Evolutionary conservation across 2,888 invertebrate genomes (phyloP).

Genomic region (Scotopteryx bipunctaria): DNA sequence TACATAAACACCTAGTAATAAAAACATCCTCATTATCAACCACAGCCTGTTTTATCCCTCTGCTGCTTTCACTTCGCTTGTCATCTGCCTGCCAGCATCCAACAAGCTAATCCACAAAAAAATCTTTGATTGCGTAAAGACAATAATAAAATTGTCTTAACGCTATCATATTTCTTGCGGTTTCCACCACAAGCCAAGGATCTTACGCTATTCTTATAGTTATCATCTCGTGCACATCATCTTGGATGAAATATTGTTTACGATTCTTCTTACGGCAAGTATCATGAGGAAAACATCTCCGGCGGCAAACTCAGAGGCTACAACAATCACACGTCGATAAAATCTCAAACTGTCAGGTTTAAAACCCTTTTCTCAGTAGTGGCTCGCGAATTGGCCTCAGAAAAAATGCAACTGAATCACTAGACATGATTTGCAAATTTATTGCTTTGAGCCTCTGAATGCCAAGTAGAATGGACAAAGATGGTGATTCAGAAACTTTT

Average conservation of each 20-base stretch:
- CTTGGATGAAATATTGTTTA: constrained; percentile 4
- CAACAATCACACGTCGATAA: constrained; percentile 52
- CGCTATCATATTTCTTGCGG: constrained; percentile 9
- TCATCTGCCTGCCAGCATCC: too few species aligned
- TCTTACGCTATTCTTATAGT: constrained; percentile 2
- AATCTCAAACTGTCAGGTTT: constrained; percentile 52
- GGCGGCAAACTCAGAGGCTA: constrained; percentile 39
- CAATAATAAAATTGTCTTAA: constrained; percentile 1
- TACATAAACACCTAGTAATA: too few species aligned
- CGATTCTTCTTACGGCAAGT: constrained; percentile 12
- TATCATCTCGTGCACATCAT: neutral
- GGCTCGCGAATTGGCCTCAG: constrained; percentile 50
- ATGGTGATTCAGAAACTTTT: constrained; percentile 51
- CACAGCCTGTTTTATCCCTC: too few species aligned
- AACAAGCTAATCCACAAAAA: too few species aligned
- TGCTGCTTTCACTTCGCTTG: too few species aligned
- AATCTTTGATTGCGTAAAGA: too few species aligned
- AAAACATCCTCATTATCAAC: too few species aligned
- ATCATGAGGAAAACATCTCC: constrained; percentile 33
- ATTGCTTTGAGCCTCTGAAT: constrained; percentile 64
- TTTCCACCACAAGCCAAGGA: constrained; percentile 15
- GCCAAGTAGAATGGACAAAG: constrained; percentile 58
- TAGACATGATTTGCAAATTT: constrained; percentile 71
- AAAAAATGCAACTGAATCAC: constrained; percentile 65
- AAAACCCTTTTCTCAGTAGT: constrained; percentile 54